Evolutionary conservation across 2,888 invertebrate genomes (phyloP), one percentile per base, ranked within the genome.

Genomic region (Julus scandinavius): DNA sequence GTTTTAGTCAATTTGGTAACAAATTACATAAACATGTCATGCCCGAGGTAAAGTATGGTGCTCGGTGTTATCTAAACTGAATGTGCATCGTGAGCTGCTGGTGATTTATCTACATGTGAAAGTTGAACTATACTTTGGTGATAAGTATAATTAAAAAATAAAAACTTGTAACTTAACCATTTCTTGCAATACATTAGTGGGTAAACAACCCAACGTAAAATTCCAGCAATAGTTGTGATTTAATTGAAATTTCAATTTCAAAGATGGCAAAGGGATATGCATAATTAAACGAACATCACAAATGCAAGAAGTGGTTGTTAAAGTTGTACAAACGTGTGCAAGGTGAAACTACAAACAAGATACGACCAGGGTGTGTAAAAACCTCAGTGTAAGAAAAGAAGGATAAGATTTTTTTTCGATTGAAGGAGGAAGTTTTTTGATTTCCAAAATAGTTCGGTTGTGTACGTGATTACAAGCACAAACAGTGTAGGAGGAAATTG

Each of bases 401-500:
- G 63, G 15, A 63, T 20, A 63, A 15, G 29, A 29, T 29, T 29
- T 29, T 29, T 29, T 63, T 63, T 63, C 20, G 20, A 20, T 20
- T 63, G 63, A 20, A 63, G 5, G 63, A 63, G 63, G 63, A 20
- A 63, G 63, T 63, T 63, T 29, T 29, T 6, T 63, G 63, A 63
- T 63, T 20, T 20, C 63, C 63, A 20, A 63, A 63, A 63, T 20
- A 63, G 20, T 20, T 63, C 17, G n/a, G 58, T 29, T 29, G 63
- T 63, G 63, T 63, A 63, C 63, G 63, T 63, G 63, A 63, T 63
- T 20, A 63, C 63, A 63, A 63, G 63, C 63, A 85, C 85, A 85
- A 86, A 49, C 13, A 54, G 49, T 86, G 41, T 13, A 86, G 54
- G 86, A 86, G 49, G 45, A 86, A 86, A 86, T 49, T 50, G 86